Evolutionary conservation across 1,140 invertebrate genomes (phyloP).

Genomic region (Cardiocondyla obscurior): DNA sequence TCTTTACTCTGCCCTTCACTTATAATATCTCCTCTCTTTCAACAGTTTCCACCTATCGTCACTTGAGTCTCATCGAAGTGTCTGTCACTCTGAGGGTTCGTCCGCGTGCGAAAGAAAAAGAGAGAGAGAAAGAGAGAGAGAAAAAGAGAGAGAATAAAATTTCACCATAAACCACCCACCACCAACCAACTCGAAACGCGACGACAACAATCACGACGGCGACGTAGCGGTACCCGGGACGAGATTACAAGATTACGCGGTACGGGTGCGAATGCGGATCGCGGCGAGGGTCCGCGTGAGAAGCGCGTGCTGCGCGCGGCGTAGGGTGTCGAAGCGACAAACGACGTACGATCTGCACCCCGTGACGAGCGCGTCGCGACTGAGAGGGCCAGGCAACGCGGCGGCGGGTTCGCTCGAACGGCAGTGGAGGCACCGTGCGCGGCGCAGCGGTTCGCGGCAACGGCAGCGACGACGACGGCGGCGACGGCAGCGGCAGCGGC

Average conservation of each 20-base stretch:
- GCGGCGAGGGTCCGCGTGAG: constrained; percentile 38
- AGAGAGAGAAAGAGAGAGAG: no score
- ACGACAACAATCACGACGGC: constrained; percentile 25
- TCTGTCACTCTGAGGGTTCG: neutral
- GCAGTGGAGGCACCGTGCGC: constrained; percentile 60
- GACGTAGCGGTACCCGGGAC: neutral
- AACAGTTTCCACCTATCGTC: neutral
- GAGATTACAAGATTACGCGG: neutral
- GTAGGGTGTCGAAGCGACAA: constrained; percentile 62
- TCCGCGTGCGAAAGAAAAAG: neutral
- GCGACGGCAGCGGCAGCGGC: neutral
- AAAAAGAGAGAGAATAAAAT: neutral
- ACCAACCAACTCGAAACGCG: constrained; percentile 41
- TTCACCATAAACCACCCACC: constrained; percentile 45
- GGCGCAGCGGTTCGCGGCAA: constrained; percentile 57
- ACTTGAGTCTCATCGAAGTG: neutral
- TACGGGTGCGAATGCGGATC: constrained; percentile 9
- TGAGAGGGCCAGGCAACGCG: constrained; percentile 74
- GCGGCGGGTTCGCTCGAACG: constrained; percentile 67
- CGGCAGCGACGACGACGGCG: neutral
- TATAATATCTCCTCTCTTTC: neutral
- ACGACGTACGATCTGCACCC: constrained; percentile 79
- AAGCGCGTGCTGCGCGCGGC: constrained; percentile 60
- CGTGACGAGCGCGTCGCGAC: constrained; percentile 84
- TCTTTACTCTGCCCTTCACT: neutral